A percentile compares a stretch with the other conserved stretches of the same genome.
Conservation (phyloP, 2,797 vertebrate species). For the Eurystomus glaucurus region DNA sequence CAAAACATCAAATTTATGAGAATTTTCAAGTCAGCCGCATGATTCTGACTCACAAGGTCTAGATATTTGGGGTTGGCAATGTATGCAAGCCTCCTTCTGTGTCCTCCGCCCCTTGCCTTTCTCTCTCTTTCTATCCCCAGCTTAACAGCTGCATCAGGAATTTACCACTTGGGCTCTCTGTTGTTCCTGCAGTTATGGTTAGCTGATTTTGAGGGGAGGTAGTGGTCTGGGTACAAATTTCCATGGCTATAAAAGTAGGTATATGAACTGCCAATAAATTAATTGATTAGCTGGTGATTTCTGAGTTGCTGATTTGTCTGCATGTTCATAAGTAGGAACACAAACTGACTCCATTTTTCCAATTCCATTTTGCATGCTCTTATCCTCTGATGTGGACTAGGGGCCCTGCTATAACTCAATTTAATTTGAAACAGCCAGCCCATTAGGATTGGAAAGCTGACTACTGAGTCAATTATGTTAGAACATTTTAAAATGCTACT, state of each 20-base stretch:
- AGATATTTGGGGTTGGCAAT: background rate
- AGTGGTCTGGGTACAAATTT: background rate
- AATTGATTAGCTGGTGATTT: slow-evolving; percentile 22
- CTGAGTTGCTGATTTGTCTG: slow-evolving; percentile 34
- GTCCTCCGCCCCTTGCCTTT: background rate
- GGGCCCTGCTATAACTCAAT: background rate
- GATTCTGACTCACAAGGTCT: background rate
- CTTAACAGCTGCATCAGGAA: background rate
- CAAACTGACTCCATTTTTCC: slow-evolving; percentile 31
- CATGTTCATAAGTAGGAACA: background rate
- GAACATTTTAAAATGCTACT: slow-evolving; percentile 34
- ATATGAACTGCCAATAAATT: background rate
- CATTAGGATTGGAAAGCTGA: slow-evolving; percentile 35
- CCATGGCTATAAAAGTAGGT: background rate
- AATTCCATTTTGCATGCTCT: slow-evolving; percentile 33
- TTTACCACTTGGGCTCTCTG: background rate
- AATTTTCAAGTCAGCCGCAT: background rate
- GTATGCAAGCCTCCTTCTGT: background rate
- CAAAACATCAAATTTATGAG: background rate
- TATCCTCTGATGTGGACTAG: slow-evolving; percentile 5
- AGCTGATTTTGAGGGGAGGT: background rate
- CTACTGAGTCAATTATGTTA: slow-evolving; percentile 28
- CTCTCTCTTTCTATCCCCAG: background rate
- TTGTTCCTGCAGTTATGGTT: background rate
- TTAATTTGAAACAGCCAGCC: slow-evolving; percentile 51